These are phyloP conservation scores for Narcine bancroftii DNA, from an alignment of 2,113 vertebrate genomes.

Conservation along the genomic window DNA sequence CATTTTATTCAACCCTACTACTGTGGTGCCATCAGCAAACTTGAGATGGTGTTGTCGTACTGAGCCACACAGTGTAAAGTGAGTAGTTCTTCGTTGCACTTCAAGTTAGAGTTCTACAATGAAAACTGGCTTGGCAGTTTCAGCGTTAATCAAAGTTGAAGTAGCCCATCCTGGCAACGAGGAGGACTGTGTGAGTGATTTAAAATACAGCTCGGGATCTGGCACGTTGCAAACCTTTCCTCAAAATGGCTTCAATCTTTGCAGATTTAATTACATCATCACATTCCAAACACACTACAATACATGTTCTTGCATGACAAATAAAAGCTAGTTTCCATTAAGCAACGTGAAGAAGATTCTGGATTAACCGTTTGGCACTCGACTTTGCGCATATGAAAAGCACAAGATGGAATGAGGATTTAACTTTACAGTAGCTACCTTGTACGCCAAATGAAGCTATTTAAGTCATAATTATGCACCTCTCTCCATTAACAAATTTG, in stretches of 20 bases:
- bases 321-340: conserved; percentile 22
- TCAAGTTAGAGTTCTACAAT: not conserved
- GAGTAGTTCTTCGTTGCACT: too few relatives aligned
- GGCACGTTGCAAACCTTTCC: not conserved
- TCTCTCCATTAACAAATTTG: not conserved
- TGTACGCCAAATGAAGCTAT: not conserved
- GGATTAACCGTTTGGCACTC: not conserved
- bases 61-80: too few relatives aligned
- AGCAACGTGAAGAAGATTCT: not conserved
- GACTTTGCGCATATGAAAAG: not conserved
- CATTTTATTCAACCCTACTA: too few relatives aligned
- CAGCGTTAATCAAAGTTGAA: not conserved
- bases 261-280: not conserved
- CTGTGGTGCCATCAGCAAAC: too few relatives aligned
- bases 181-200: not conserved
- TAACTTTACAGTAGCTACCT: not conserved
- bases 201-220: conserved; percentile 10
- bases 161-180: not conserved
- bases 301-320: not conserved
- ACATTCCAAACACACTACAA: not conserved
- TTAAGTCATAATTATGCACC: not conserved
- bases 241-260: not conserved
- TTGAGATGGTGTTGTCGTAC: too few relatives aligned
- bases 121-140: not conserved
- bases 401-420: not conserved